Conservation (phyloP, 1,140 invertebrate genomes). For the Heliconius melpomene region DNA sequence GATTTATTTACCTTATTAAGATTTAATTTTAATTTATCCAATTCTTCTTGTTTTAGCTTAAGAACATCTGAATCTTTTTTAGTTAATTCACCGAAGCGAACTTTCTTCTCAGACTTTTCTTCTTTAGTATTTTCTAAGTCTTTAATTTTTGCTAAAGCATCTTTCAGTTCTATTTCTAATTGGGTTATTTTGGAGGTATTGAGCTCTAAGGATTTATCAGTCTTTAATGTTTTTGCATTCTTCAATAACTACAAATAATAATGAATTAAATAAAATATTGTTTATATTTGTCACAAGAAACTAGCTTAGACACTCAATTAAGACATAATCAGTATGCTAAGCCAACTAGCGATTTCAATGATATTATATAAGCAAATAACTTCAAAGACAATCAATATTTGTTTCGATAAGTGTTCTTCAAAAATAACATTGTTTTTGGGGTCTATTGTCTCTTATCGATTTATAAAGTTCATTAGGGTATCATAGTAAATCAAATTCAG, state of each 20-base stretch:
- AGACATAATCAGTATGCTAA: neutral
- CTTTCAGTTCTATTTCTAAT: conserved; percentile 85
- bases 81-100: conserved; percentile 71
- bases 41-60: conserved; percentile 80
- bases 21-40: conserved; percentile 77
- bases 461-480: too few species aligned
- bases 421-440: too few species aligned
- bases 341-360: too few species aligned
- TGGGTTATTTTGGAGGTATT: conserved; percentile 83
- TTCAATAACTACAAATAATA: conserved; percentile 71
- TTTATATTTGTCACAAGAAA: too few species aligned
- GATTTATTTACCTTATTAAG: conserved; percentile 64
- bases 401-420: too few species aligned
- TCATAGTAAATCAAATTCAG: too few species aligned
- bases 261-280: too few species aligned
- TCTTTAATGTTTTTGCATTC: conserved; percentile 78
- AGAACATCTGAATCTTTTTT: conserved; percentile 82
- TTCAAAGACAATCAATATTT: too few species aligned
- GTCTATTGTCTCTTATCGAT: too few species aligned
- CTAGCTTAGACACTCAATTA: too few species aligned
- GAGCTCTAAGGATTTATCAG: conserved; percentile 80
- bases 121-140: conserved; percentile 81
- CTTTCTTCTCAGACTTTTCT: conserved; percentile 80
- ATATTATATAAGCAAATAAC: too few species aligned
- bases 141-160: conserved; percentile 83